Evolutionary conservation across 2,797 vertebrate genomes (phyloP).

Genomic region (Otolemur crassicaudatus): DNA sequence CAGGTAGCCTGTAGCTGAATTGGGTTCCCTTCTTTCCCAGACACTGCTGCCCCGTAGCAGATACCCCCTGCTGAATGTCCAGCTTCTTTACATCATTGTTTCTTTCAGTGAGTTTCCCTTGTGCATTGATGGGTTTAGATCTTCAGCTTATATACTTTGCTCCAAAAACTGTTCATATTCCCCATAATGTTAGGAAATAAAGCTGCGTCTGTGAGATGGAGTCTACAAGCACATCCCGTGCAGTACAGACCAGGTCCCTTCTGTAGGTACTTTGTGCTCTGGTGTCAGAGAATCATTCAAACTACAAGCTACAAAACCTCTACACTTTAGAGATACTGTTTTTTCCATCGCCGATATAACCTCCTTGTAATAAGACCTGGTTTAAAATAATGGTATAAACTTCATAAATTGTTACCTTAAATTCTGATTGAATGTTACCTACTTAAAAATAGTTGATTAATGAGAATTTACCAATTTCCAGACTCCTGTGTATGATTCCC

Average conservation of each 20-base stretch:
- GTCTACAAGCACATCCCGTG: fast-evolving
- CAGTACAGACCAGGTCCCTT: fast-evolving
- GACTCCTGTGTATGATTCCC: not conserved
- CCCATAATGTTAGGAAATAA: not conserved
- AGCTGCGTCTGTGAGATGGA: not conserved
- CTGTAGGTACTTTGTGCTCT: not conserved
- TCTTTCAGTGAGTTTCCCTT: not conserved
- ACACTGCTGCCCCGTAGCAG: not conserved
- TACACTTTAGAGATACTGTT: not conserved
- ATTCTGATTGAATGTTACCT: not conserved
- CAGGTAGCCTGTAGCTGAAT: not conserved
- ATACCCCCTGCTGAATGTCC: not conserved
- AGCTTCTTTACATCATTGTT: not conserved
- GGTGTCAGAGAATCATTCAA: not conserved
- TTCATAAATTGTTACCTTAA: not conserved
- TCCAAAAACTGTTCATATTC: not conserved
- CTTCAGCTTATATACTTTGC: not conserved
- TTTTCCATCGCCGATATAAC: not conserved
- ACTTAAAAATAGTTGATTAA: not conserved
- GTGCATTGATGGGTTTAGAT: not conserved
- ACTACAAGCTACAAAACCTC: not conserved
- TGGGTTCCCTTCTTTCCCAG: not conserved
- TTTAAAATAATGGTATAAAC: not conserved
- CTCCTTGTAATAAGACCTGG: not conserved
- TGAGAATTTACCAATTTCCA: not conserved